Evolutionary conservation across 2,888 invertebrate genomes (phyloP), one percentile per base, ranked within the genome.

Genomic region (Ennomos quercinarius): DNA sequence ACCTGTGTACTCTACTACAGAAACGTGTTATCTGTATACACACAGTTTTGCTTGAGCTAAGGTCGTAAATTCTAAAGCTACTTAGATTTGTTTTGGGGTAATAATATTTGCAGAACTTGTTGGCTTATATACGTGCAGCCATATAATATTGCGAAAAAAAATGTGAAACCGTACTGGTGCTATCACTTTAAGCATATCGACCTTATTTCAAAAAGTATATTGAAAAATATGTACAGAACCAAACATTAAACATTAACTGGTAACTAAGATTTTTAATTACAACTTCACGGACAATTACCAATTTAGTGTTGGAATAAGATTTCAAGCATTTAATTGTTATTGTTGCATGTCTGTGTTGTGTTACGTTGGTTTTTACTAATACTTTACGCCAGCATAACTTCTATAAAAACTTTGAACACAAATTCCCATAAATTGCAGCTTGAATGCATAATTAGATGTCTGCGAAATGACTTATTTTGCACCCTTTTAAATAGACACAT

Each of bases 401-500:
- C 11, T 45, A 27, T 52, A 40, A 52, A 48, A 38, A 53, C 17
- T 47, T 8, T 2, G 8, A 47, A 48, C 36, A 59, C 44, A 45
- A 47, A 59, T 43, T 54, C 40, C 34, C 40, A 59, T 59, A 54
- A 59, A 60, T 54, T 54, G 43, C 51, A 48, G 43, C 44, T 55
- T 58, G 46, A 54, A 50, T 62, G 54, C 40, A 41, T 58, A 55
- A 58, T 57, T 39, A 51, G 42, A 51, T 43, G 36, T 48, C 51
- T 55, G 41, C 36, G 36, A 44, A 57, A 58, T 56, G 67, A 61
- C 63, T 72, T 76, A 72, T 71, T 76, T 76, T 73, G 73, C 67
- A 66, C 73, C 78, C 75, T 78, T 84, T 81, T 76, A 79, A 73
- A 83, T 84, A 76, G 70, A 80, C 81, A 82, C 76, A 72, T 69